Conservation (phyloP, 2,888 invertebrate species). For the Mythimna lalbum region DNA sequence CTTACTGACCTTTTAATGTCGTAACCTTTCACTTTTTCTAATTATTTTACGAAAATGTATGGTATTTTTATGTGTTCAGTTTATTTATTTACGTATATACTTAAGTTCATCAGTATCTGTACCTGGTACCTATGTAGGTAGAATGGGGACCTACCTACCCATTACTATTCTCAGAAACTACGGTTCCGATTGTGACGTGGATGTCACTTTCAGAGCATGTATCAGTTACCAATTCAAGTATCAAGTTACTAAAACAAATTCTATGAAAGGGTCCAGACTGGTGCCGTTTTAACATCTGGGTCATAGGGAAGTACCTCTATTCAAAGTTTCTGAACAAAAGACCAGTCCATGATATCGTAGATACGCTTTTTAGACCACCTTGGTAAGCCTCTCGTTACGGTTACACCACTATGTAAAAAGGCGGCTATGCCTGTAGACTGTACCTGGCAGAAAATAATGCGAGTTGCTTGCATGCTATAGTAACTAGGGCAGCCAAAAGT, state of each 20-base stretch:
- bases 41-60: conserved; percentile 48
- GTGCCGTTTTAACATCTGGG: conserved; percentile 28
- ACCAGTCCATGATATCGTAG: conserved; percentile 1
- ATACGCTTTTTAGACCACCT: conserved; percentile 17
- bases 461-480: no score
- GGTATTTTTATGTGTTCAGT: not conserved
- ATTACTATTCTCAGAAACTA: conserved; percentile 29
- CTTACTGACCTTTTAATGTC: conserved; percentile 63
- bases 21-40: conserved; percentile 49
- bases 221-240: conserved; percentile 33
- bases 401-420: conserved; percentile 12
- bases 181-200: conserved; percentile 3
- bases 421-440: no score
- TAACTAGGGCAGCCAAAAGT: no score
- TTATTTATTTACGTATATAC: not conserved
- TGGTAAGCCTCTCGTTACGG: conserved; percentile 20
- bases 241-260: conserved; percentile 42
- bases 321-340: conserved; percentile 51
- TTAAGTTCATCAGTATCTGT: not conserved
- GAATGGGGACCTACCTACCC: not conserved
- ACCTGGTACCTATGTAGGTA: not conserved
- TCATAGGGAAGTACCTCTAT: conserved; percentile 33
- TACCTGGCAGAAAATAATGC: no score
- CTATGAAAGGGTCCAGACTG: conserved; percentile 16
- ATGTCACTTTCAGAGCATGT: conserved; percentile 23